Conservation (phyloP, 2,888 invertebrate species). For the Apodemia zela region DNA sequence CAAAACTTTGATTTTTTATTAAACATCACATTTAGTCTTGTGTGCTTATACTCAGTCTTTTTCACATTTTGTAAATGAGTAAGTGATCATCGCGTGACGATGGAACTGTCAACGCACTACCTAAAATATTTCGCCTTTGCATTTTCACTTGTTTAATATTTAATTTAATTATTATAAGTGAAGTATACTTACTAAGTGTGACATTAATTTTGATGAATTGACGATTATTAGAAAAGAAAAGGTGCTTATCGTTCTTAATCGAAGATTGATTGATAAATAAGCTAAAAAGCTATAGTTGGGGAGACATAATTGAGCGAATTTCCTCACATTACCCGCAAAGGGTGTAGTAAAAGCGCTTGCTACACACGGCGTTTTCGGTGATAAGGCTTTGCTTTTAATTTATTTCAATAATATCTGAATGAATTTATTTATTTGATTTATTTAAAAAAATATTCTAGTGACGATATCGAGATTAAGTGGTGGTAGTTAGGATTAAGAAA, state of each 20-base stretch:
- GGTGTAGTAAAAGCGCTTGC: slow-evolving; percentile 53
- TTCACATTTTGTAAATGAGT: not conserved
- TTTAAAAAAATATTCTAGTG: too few species aligned
- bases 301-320: slow-evolving; percentile 75
- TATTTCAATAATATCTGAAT: not conserved
- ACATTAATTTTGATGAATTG: slow-evolving; percentile 55
- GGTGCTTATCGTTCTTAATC: slow-evolving; percentile 62
- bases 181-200: slow-evolving; percentile 29
- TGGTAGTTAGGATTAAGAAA: too few species aligned
- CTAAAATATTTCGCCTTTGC: not conserved
- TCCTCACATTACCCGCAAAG: slow-evolving; percentile 57
- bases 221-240: slow-evolving; percentile 37
- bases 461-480: too few species aligned
- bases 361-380: slow-evolving; percentile 40
- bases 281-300: slow-evolving; percentile 64
- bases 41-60: too few species aligned
- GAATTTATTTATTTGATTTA: too few species aligned
- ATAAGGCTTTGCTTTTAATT: not conserved
- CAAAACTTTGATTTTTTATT: too few species aligned
- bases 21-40: too few species aligned
- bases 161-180: slow-evolving; percentile 16
- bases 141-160: slow-evolving; percentile 17
- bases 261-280: slow-evolving; percentile 76
- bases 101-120: not conserved
- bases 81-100: not conserved